These are phyloP conservation scores for Hyphantria cunea DNA, from an alignment of 1,140 invertebrate genomes.

Conservation along the genomic window DNA sequence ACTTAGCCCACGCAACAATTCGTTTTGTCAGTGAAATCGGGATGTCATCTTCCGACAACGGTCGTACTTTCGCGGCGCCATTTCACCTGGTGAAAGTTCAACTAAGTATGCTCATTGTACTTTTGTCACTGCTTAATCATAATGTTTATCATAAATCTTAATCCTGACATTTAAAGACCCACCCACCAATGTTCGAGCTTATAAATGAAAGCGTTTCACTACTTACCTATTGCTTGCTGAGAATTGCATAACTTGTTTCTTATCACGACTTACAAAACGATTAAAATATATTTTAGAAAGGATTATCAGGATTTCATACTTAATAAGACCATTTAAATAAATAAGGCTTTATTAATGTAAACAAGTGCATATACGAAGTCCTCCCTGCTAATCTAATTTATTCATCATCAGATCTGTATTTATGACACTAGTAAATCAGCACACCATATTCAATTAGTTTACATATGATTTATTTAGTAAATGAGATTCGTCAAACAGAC, in stretches of 20 bases:
- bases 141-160: slow-evolving; percentile 68
- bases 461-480: too few species aligned
- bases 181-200: slow-evolving; percentile 48
- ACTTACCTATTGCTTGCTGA: slow-evolving; percentile 21
- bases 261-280: slow-evolving; percentile 11
- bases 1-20: not conserved
- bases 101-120: slow-evolving; percentile 69
- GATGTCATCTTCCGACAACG: slow-evolving; percentile 57
- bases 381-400: too few species aligned
- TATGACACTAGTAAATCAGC: too few species aligned
- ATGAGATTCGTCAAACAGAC: too few species aligned
- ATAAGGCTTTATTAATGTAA: too few species aligned
- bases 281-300: not conserved
- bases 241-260: slow-evolving; percentile 34
- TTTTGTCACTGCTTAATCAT: slow-evolving; percentile 69
- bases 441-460: too few species aligned
- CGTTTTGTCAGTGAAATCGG: slow-evolving; percentile 38
- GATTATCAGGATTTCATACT: not conserved
- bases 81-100: slow-evolving; percentile 73
- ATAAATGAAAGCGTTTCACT: slow-evolving; percentile 58
- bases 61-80: slow-evolving; percentile 61
- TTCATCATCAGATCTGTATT: too few species aligned
- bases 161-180: slow-evolving; percentile 60
- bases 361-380: too few species aligned
- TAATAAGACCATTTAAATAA: too few species aligned